phyloP scores from a whole-genome alignment of 2,113 vertebrate species.

The Tricholaema leucomelas region DNA sequence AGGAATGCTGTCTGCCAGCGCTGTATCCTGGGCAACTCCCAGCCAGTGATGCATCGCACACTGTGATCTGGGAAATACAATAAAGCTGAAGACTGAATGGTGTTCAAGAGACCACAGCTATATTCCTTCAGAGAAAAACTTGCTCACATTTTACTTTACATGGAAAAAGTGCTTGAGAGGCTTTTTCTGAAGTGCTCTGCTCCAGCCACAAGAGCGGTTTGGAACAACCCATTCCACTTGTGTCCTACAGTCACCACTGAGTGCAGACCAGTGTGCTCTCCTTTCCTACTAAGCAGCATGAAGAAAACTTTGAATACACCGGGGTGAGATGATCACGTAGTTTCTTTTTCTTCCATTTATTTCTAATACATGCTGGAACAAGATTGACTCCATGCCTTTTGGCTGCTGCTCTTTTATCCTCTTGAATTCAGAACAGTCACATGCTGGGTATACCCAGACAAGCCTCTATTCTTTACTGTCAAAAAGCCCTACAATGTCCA shows the following conservation, averaged over 20 bases:
- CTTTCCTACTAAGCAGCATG: not conserved
- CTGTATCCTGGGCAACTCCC: not conserved
- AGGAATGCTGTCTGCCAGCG: not conserved
- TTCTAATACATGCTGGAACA: not conserved
- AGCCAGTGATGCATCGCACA: not conserved
- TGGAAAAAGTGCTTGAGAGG: not conserved
- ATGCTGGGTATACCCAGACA: not conserved
- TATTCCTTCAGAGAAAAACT: not conserved
- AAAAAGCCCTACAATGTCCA: not conserved
- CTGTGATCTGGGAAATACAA: not conserved
- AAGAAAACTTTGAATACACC: not conserved
- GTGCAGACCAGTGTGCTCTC: not conserved
- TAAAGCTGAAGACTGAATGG: not conserved
- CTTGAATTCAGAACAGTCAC: not conserved
- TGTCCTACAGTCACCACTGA: no score
- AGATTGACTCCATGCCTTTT: not conserved
- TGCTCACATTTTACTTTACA: not conserved
- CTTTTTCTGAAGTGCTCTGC: not conserved
- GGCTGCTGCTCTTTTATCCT: not conserved
- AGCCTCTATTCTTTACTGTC: not conserved
- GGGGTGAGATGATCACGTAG: fast-evolving
- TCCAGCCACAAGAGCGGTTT: not conserved
- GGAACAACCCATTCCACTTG: fast-evolving
- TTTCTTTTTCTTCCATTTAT: not conserved
- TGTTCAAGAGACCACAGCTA: not conserved